Evolutionary conservation across 2,113 vertebrate genomes (phyloP), one percentile per base, ranked within the genome.

Genomic region (Suricata suricatta): DNA sequence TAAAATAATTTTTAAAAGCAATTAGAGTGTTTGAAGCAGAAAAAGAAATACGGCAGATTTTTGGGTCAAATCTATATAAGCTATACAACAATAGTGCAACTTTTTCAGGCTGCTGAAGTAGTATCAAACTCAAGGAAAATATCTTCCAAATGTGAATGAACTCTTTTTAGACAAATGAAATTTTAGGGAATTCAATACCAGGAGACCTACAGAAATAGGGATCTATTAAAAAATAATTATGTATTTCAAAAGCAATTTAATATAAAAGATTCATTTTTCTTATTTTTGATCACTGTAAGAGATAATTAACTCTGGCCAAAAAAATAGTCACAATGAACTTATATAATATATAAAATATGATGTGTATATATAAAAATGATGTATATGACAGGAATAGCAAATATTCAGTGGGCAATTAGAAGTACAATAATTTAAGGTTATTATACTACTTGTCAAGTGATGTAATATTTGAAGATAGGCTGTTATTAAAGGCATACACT

Each of bases 211-310:
- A 81, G 29, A 92, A 23, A 83, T 0, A 47, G 35, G 4, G 5
- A 79, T 88, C 4, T 85, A 29, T 23, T 33, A 81, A 90, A 64
- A 60, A 41, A 33, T 80, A 89, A 88, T 95, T 41, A 77, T 9
- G 50, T 87, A 77, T 92, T 93, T 95, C 60, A 92, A 94, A 95
- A 54, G 2, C 27, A 72, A 1, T 4, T 85, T 87, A 83, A 60
- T 68, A 35, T 13, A n/a, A 83, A 94, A 77, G 0, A 35, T 2
- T 7, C 41, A 2, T 77, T 92, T 77, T 77, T 52, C 72, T 83
- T 71, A 79, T 64, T 89, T 95, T 77, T 38, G 77, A 69, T 71
- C 19, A 77, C n/a, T 66, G 1, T 79, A 71, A 69, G 29, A 83
- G 31, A 88, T 80, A 95, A 74, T 79, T 79, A 27, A 80, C 7